Conservation (phyloP, 2,888 invertebrate genomes). For the Tyria jacobaeae region DNA sequence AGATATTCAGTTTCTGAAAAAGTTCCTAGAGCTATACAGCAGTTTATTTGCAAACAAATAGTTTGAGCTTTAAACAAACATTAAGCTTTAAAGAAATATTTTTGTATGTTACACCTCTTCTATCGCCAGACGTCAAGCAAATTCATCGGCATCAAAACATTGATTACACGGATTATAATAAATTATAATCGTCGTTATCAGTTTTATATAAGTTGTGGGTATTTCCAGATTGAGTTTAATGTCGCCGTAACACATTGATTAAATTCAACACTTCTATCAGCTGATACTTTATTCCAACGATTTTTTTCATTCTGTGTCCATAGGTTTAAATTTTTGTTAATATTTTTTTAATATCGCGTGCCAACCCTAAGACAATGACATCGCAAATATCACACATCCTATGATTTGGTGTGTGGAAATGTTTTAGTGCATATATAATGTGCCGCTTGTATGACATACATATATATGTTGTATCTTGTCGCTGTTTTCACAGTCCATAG, state of each 20-base stretch:
- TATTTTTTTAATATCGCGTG: not conserved
- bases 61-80: too few relatives aligned
- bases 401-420: constrained; percentile 11
- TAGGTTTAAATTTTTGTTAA: too few relatives aligned
- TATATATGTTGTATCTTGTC: not conserved
- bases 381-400: not conserved
- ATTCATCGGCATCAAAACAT: not conserved
- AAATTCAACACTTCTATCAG: not conserved
- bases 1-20: not conserved
- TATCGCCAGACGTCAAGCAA: not conserved
- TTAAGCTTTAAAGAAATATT: not conserved
- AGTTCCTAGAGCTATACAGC: not conserved
- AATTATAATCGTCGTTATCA: not conserved
- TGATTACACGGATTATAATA: not conserved
- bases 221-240: not conserved
- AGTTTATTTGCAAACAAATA: too few relatives aligned
- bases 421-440: not conserved
- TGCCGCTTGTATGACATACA: not conserved
- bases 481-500: constrained; percentile 1
- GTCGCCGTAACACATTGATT: not conserved
- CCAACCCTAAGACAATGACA: constrained; percentile 4
- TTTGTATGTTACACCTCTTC: too few relatives aligned
- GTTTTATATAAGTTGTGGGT: not conserved
- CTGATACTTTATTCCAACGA: too few relatives aligned
- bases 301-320: too few relatives aligned